phyloP scores from a whole-genome alignment of 1,140 invertebrate species.

The Dufourea novaeangliae region DNA sequence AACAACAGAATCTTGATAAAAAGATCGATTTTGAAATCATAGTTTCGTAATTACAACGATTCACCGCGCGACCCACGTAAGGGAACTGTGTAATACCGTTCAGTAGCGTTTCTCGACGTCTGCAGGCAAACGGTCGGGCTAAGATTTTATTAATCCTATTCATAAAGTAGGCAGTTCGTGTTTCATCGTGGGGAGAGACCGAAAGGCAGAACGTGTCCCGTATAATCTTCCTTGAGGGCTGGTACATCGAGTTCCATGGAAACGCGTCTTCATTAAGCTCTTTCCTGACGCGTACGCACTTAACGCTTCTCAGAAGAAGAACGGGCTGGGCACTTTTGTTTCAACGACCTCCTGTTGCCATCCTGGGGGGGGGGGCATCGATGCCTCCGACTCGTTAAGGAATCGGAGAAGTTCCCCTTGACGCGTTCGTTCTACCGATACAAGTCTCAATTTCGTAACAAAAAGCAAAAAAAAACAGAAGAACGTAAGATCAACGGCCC shows the following conservation, averaged over 20 bases:
- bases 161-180: constrained; percentile 57
- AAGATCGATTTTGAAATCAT: no score
- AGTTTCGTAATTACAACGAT: background rate
- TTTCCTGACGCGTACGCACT: constrained; percentile 19
- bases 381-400: constrained; percentile 10
- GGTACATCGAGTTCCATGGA: constrained; percentile 51
- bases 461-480: background rate
- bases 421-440: background rate
- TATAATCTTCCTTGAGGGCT: constrained; percentile 44
- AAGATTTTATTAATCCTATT: constrained; percentile 67
- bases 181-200: constrained; percentile 22
- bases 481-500: background rate
- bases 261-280: constrained; percentile 55
- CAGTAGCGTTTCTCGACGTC: constrained; percentile 40
- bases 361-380: constrained; percentile 5
- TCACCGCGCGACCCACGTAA: background rate
- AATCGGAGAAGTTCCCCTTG: background rate
- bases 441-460: background rate
- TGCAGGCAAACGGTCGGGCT: constrained; percentile 14
- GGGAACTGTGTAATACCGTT: background rate
- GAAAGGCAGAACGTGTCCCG: constrained; percentile 13
- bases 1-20: no score
- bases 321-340: constrained; percentile 15
- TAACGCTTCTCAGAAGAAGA: constrained; percentile 29
- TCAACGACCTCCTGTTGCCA: background rate